Evolutionary conservation across 2,113 vertebrate genomes (phyloP).

Genomic region (Neomonachus schauinslandi): DNA sequence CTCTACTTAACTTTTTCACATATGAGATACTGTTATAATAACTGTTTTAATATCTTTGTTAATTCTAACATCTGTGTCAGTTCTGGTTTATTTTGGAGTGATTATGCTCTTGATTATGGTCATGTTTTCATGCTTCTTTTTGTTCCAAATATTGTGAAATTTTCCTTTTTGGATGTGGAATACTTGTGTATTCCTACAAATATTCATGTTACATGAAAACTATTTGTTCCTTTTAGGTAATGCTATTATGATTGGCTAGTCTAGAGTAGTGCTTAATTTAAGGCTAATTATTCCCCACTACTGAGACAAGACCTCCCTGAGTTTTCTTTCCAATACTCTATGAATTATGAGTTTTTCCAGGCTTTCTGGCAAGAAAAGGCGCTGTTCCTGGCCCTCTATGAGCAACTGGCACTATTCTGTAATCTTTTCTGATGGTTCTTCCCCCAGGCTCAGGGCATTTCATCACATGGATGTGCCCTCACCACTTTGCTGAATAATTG

Average conservation of each 20-base stretch:
- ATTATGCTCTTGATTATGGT: not conserved
- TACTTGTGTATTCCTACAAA: not conserved
- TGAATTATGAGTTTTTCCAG: not conserved
- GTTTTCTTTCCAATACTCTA: not conserved
- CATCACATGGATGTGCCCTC: not conserved
- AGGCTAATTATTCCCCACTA: not conserved
- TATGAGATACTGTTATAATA: not conserved
- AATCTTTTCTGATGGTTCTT: not conserved
- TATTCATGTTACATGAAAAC: not conserved
- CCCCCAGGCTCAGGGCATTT: not conserved
- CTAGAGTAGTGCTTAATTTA: not conserved
- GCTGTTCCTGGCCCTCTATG: not conserved
- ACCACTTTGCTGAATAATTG: not conserved
- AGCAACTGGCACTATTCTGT: not conserved
- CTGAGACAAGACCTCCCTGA: not conserved
- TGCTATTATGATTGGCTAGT: not conserved
- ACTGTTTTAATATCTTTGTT: not conserved
- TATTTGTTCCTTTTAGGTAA: not conserved
- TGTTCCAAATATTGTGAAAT: not conserved
- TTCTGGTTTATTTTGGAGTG: not conserved
- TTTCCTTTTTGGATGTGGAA: not conserved
- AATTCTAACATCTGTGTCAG: not conserved
- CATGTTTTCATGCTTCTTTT: not conserved
- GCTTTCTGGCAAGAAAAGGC: not conserved
- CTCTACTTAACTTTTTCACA: conserved; percentile 17